A percentile compares a stretch with the other conserved stretches of the same genome.
Evolutionary conservation across 2,888 invertebrate genomes (phyloP).

Genomic region (Lutraria lutraria): DNA sequence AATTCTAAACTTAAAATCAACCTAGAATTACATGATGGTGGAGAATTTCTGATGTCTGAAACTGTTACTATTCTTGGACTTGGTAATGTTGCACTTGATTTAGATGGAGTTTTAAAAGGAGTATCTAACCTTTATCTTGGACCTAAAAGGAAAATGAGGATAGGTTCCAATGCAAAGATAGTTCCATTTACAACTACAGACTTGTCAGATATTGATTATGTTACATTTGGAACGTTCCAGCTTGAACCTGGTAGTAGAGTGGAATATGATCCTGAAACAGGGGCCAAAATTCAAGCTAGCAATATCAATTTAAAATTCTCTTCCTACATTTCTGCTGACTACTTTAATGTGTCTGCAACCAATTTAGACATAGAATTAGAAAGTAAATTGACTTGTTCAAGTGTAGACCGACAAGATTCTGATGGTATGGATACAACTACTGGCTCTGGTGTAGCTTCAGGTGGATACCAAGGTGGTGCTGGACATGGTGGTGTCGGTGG

Average conservation of each 20-base stretch:
- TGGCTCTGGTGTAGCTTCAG: conserved; percentile 60
- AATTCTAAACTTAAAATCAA: conserved; percentile 79
- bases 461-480: conserved; percentile 72
- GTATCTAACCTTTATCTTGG: conserved; percentile 76
- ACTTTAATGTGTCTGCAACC: conserved; percentile 74
- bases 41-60: conserved; percentile 79
- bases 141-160: conserved; percentile 72
- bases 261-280: conserved; percentile 75
- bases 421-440: conserved; percentile 67
- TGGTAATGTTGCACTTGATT: conserved; percentile 74
- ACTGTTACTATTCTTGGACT: conserved; percentile 77
- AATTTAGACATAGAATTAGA: conserved; percentile 76
- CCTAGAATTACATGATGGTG: conserved; percentile 79
- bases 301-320: conserved; percentile 75
- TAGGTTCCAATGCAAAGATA: conserved; percentile 77
- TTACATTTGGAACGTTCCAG: conserved; percentile 78
- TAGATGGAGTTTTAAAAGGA: conserved; percentile 77
- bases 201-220: conserved; percentile 61
- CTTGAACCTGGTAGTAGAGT: conserved; percentile 78
- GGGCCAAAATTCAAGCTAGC: conserved; percentile 76
- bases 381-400: conserved; percentile 74
- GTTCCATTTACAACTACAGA: conserved; percentile 71
- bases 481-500: conserved; percentile 78
- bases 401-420: conserved; percentile 67
- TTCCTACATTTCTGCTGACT: conserved; percentile 75